phyloP scores from a whole-genome alignment of 2,797 vertebrate species.

The Pseudomugil gertrudae region DNA sequence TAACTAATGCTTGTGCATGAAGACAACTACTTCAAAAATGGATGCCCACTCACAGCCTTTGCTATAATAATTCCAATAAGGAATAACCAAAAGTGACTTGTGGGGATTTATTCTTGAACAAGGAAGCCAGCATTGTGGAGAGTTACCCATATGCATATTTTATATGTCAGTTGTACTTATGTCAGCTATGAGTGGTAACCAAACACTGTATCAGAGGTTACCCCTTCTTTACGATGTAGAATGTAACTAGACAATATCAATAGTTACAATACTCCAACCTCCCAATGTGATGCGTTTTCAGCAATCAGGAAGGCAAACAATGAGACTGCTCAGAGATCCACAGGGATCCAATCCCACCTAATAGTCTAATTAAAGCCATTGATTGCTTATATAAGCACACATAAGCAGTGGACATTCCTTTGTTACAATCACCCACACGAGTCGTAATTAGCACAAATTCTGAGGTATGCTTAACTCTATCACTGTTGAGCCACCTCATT shows the following conservation, averaged over 20 bases:
- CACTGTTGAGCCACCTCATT: conserved; percentile 46
- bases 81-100: not conserved
- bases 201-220: not conserved
- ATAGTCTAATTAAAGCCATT: conserved; percentile 78
- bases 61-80: too few relatives aligned
- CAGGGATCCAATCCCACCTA: conserved; percentile 63
- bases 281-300: conserved; percentile 43
- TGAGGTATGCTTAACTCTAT: conserved; percentile 41
- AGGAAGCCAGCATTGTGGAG: too few relatives aligned
- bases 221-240: not conserved
- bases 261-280: conserved; percentile 32
- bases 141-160: not conserved
- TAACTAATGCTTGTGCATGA: not conserved
- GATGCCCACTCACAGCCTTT: too few relatives aligned
- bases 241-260: conserved; percentile 25
- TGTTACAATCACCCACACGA: conserved; percentile 64
- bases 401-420: conserved; percentile 61
- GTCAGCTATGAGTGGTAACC: not conserved
- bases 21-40: too few relatives aligned
- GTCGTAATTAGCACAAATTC: conserved; percentile 65
- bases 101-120: not conserved
- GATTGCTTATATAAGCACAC: conserved; percentile 74
- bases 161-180: not conserved
- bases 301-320: conserved; percentile 62
- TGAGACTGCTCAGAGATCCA: conserved; percentile 51